These are phyloP conservation scores for Zingel zingel DNA, from an alignment of 2,113 vertebrate species.

Conservation along the genomic window DNA sequence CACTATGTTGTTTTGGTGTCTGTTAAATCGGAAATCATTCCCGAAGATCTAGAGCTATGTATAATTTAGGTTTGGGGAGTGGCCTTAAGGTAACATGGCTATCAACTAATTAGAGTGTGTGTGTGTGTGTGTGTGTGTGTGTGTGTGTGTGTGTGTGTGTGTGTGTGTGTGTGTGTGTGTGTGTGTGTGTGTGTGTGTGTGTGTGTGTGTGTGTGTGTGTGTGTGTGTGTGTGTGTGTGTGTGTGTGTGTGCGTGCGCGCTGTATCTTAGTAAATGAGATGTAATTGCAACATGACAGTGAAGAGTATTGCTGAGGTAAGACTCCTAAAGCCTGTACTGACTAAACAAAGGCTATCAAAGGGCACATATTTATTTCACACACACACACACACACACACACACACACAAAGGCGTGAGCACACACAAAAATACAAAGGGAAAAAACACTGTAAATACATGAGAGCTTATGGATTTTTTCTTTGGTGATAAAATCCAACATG, in stretches of 20 bases:
- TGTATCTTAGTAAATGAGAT: constrained; percentile 40
- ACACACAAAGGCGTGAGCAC: constrained; percentile 43
- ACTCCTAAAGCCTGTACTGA: constrained; percentile 47
- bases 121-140: constrained; percentile 18
- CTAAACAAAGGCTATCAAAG: constrained; percentile 44
- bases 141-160: constrained; percentile 15
- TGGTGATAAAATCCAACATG: constrained; percentile 48
- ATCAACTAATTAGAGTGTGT: constrained; percentile 86
- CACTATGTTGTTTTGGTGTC: constrained; percentile 40
- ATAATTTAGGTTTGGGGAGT: constrained; percentile 84
- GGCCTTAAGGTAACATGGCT: constrained; percentile 96
- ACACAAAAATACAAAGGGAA: constrained; percentile 48
- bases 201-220: constrained; percentile 12
- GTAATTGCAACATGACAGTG: constrained; percentile 33
- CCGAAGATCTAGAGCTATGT: constrained; percentile 55
- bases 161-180: neutral
- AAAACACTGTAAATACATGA: constrained; percentile 68
- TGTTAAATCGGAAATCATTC: constrained; percentile 42
- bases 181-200: constrained; percentile 29
- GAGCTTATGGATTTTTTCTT: constrained; percentile 59
- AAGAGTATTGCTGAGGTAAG: constrained; percentile 32
- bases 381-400: constrained; percentile 21
- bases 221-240: neutral
- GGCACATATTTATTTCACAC: constrained; percentile 52
- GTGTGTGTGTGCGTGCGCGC: constrained; percentile 25